Conservation (phyloP, 2,888 invertebrate species). For the Drosophila pullipes region DNA sequence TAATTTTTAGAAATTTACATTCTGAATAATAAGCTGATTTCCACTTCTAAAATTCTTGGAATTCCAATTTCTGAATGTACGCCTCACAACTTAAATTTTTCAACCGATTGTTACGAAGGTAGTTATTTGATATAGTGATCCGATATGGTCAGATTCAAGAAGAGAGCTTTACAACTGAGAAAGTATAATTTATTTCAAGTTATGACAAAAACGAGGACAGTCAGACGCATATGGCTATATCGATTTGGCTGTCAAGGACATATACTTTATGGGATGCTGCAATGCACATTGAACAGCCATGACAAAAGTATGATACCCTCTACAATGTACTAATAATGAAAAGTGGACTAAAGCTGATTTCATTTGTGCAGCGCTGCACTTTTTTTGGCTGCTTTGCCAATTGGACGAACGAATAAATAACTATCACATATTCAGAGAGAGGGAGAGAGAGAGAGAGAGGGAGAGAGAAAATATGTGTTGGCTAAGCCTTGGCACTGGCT, state of each 20-base stretch:
- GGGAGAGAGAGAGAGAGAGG: background rate
- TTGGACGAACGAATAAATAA: constrained; percentile 24
- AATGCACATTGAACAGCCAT: background rate
- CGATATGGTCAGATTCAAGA: background rate
- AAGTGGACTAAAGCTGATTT: constrained; percentile 41
- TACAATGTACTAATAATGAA: constrained; percentile 6
- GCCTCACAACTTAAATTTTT: background rate
- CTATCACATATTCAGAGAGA: constrained; percentile 7
- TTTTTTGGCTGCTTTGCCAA: constrained; percentile 26
- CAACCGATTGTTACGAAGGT: constrained; percentile 12
- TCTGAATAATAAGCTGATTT: background rate
- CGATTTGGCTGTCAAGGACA: background rate
- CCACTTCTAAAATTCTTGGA: background rate
- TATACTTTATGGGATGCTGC: background rate
- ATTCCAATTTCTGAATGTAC: background rate
- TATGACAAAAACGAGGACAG: background rate
- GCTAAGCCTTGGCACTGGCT: background rate
- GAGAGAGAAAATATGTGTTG: background rate
- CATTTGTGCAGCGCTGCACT: constrained; percentile 45
- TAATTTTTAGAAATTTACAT: background rate
- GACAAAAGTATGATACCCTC: background rate
- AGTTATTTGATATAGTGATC: background rate
- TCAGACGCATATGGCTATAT: background rate
- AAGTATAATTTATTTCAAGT: background rate
- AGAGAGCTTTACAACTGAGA: background rate